A percentile compares a stretch with the other conserved stretches of the same genome.
Conservation (phyloP, 1,140 invertebrate species). For the Drosophila oshimai region DNA sequence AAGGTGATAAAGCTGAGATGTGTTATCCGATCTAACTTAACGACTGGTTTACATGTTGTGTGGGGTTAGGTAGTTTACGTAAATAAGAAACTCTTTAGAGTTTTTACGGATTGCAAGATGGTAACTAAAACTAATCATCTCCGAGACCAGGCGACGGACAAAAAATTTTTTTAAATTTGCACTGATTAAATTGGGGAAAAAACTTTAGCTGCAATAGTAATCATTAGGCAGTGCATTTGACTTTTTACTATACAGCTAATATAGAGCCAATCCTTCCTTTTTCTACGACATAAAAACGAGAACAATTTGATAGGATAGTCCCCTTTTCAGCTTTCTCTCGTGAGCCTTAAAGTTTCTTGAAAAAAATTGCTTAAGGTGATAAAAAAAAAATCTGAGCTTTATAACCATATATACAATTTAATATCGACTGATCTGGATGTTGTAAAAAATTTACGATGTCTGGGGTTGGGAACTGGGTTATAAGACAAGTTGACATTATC, state of each 20-base stretch:
- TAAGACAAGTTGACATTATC: neutral
- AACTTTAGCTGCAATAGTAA: neutral
- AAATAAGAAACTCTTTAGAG: conserved; percentile 8
- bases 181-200: no score
- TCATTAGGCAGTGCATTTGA: neutral
- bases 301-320: neutral
- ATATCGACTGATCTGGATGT: conserved; percentile 6
- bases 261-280: neutral
- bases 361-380: neutral
- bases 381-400: neutral
- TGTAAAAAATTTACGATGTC: no score
- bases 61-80: neutral
- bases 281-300: neutral
- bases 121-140: neutral
- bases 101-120: neutral
- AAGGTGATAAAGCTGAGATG: conserved; percentile 69
- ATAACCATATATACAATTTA: neutral
- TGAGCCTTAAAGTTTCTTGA: neutral
- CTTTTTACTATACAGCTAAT: neutral
- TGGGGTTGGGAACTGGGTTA: neutral
- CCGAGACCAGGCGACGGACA: conserved; percentile 10
- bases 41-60: conserved; percentile 5
- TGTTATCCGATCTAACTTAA: conserved; percentile 27
- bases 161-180: no score
- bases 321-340: no score